These are phyloP conservation scores for Glandiceps talaboti DNA, from an alignment of 53 echinoderm and acorn worm genomes.

Conservation along the genomic window DNA sequence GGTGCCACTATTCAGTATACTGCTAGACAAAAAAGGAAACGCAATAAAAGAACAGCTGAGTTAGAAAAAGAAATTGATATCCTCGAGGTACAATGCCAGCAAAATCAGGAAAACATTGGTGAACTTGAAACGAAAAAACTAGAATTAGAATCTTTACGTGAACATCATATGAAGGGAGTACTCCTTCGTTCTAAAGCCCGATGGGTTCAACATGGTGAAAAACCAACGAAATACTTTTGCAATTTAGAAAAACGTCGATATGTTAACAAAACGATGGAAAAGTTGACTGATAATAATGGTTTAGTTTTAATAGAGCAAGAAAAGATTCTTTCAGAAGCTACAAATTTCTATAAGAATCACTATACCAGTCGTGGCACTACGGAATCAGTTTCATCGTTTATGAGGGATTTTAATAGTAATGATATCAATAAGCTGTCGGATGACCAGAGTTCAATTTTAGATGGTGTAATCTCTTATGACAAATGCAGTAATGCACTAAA, in stretches of 20 bases:
- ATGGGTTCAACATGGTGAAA: conserved; percentile 14
- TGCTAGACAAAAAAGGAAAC: not conserved
- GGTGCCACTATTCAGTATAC: conserved; percentile 11
- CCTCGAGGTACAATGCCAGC: not conserved
- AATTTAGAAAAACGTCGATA: not conserved
- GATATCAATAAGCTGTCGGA: not conserved
- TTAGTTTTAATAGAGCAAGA: not conserved
- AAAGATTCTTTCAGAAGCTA: not conserved
- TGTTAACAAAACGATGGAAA: not conserved
- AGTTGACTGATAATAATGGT: not conserved
- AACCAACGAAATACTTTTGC: conserved; percentile 3
- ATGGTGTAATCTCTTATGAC: not conserved
- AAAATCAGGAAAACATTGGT: not conserved
- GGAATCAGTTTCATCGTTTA: not conserved
- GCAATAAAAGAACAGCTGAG: not conserved
- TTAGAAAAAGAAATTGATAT: not conserved
- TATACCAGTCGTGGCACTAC: not conserved
- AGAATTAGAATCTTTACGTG: not conserved
- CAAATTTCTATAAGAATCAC: not conserved
- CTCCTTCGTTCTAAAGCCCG: conserved; percentile 3
- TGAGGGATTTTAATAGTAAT: not conserved
- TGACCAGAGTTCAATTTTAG: not conserved
- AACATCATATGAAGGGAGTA: conserved; percentile 1
- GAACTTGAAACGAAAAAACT: not conserved
- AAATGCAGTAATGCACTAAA: conserved; percentile 8